These are phyloP conservation scores for Dryobotodes eremita DNA, from an alignment of 2,888 invertebrate species.

Conservation along the genomic window DNA sequence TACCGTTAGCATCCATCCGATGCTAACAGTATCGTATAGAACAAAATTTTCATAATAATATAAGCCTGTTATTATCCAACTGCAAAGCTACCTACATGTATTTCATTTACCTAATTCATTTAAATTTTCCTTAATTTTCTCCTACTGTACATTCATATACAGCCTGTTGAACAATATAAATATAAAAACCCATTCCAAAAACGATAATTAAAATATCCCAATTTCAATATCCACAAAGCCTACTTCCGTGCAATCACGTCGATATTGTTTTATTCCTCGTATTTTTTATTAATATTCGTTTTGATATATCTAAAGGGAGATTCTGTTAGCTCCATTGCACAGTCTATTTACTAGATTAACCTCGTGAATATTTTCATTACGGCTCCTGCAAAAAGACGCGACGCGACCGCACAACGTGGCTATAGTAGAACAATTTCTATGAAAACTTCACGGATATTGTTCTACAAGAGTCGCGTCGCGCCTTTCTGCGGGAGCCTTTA, in stretches of 20 bases:
- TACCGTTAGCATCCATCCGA: neutral
- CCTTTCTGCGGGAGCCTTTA: too few relatives aligned
- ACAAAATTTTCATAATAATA: neutral
- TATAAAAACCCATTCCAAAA: slow-evolving; percentile 7
- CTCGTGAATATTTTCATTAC: neutral
- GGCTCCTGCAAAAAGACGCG: too few relatives aligned
- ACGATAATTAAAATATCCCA: neutral
- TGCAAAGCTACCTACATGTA: neutral
- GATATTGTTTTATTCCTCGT: neutral
- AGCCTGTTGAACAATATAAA: slow-evolving; percentile 1
- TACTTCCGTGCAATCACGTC: neutral
- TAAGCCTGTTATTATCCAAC: neutral
- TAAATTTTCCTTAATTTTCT: neutral
- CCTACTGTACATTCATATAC: neutral
- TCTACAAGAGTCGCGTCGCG: too few relatives aligned
- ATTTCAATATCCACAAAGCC: slow-evolving; percentile 17
- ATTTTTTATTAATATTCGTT: slow-evolving; percentile 27
- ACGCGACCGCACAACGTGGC: too few relatives aligned
- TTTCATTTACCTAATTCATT: neutral
- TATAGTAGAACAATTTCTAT: too few relatives aligned
- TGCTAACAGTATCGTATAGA: neutral
- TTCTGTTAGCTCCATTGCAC: neutral
- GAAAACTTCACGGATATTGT: too few relatives aligned
- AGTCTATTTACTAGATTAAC: neutral
- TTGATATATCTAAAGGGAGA: slow-evolving; percentile 4